Evolutionary conservation across 2,113 vertebrate genomes (phyloP), one percentile per base, ranked within the genome.

Genomic region (Sylvilagus bachmani): DNA sequence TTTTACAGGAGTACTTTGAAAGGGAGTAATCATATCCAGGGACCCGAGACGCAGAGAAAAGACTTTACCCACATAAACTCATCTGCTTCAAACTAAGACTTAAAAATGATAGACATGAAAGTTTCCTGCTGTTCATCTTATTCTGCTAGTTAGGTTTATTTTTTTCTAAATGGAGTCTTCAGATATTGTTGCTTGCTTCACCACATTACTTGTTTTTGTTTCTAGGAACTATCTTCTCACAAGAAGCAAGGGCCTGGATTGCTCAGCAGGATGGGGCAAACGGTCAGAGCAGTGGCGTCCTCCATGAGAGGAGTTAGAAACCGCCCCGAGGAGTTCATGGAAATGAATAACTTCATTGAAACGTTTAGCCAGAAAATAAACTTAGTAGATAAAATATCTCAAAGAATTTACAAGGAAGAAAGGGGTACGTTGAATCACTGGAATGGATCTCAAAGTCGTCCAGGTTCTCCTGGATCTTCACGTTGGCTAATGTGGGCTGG

Each of bases 361-460:
- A 96, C 98, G 25, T 99, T 99, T 97, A 99, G 98, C 89, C 98
- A 98, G 97, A 99, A 99, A 97, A 99, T 99, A 94, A 98, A 94
- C 5, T 98, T 99, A 0, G 96, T 99, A 96, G 99, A 99, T 98
- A 99, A 99, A 98, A 98, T 99, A 97, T 99, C 99, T 12, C 99
- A 99, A 92, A 98, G 99, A 97, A 99, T 99, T 98, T 98, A 98
- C 97, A 99, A 99, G 95, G 99, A 99, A 94, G 98, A 99, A 96
- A 99, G 97, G 95, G 99, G 99, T 99, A 98, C 17, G 97, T 98
- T 85, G 61, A 95, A 75, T 66, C 2, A 33, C 62, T 67, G 14
- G 82, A 10, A 7, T 33, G 16, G 33, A 16, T 73, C 69, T 82
- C 27, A 1, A 2, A 7, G n/a, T 93, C 61, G 29, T 74, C 36